Percentiles rank a stretch among this genome's conserved stretches.
These are phyloP conservation scores for Hermaeophaga mercurialis DNA, from an alignment of 2,888 invertebrate genomes.

Conservation along the genomic window DNA sequence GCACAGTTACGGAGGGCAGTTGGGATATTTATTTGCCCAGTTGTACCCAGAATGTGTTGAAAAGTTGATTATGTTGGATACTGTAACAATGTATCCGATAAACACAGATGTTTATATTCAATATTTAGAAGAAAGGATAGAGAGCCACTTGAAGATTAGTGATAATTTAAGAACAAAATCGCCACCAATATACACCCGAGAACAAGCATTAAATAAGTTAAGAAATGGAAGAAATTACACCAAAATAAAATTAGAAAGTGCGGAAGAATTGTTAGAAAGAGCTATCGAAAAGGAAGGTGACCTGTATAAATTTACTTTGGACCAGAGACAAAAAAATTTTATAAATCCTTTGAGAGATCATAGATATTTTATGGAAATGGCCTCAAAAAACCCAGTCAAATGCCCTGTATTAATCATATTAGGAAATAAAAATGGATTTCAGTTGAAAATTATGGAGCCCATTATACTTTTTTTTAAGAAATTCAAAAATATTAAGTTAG, in stretches of 20 bases:
- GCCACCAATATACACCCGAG: slow-evolving; percentile 55
- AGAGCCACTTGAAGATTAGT: slow-evolving; percentile 50
- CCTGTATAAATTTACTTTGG: slow-evolving; percentile 62
- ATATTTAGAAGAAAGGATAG: slow-evolving; percentile 52
- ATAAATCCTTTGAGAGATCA: slow-evolving; percentile 51
- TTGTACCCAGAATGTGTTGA: slow-evolving; percentile 56
- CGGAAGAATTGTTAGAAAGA: slow-evolving; percentile 59
- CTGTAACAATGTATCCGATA: slow-evolving; percentile 48
- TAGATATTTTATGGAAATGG: slow-evolving; percentile 48
- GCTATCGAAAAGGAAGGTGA: slow-evolving; percentile 53
- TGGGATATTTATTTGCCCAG: slow-evolving; percentile 53
- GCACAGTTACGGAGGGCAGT: slow-evolving; percentile 60
- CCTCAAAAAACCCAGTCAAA: slow-evolving; percentile 47
- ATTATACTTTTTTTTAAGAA: slow-evolving; percentile 43
- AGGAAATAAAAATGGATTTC: slow-evolving; percentile 34
- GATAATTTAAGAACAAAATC: slow-evolving; percentile 40
- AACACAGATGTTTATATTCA: slow-evolving; percentile 41
- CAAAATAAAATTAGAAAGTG: slow-evolving; percentile 57
- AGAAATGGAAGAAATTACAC: slow-evolving; percentile 53
- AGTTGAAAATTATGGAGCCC: slow-evolving; percentile 38
- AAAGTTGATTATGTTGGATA: slow-evolving; percentile 58
- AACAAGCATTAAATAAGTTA: slow-evolving; percentile 60
- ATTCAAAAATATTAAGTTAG: slow-evolving; percentile 44
- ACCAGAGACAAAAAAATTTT: slow-evolving; percentile 60
- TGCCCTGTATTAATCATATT: slow-evolving; percentile 55